Base-by-base conservation (phyloP, 2,113 vertebrate species). In the Machaerirhynchus nigripectus region DNA sequence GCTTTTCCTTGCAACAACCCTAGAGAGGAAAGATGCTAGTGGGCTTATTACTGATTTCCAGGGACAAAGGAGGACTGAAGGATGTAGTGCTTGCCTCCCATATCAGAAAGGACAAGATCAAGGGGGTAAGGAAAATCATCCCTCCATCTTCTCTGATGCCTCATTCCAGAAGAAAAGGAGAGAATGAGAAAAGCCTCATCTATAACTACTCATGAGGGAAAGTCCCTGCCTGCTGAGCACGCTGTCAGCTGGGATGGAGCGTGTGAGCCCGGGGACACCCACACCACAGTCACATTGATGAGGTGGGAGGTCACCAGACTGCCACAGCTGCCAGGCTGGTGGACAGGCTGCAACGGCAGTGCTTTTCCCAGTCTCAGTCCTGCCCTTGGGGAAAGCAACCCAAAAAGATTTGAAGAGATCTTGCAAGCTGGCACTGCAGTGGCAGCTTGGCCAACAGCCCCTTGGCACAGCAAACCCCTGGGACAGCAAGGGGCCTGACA, bases 311-410 rank as follows among this genome's bases (percentile, higher is more conserved):
- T 49, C 80, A 83, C 39, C 33, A 39, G 64, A n/a, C 50, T 63
- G 57, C 44, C 4, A 23, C 28, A 6, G 17, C 59, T 81, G 69
- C 57, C 26, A 13, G 44, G 59, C 75, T 60, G 65, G 47, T 49
- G n/a, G 16, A 59, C 15, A 5, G 33, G 23, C 23, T 70, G 52
- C 55, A 53, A 2, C 0, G 0, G 30, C 3, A 0, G 39, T 23
- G 23, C 22, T 84, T 71, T 55, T 50, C 46, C 39, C 78, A 67
- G 60, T 11, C 20, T 6, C 26, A 30, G 15, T 18, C 44, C 46
- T 3, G 4, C 21, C 50, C 56, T 59, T 44, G 9, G 10, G 20
- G 23, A 30, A 50, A 47, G 10, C 7, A 76, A 64, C 44, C 63
- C 42, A 31, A 15, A 67, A 73, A 37, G 9, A 13, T 69, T 87